Percentiles rank a stretch among this genome's conserved stretches.
phyloP scores from a whole-genome alignment of 2,888 invertebrate genomes.

The Zele albiditarsus region DNA sequence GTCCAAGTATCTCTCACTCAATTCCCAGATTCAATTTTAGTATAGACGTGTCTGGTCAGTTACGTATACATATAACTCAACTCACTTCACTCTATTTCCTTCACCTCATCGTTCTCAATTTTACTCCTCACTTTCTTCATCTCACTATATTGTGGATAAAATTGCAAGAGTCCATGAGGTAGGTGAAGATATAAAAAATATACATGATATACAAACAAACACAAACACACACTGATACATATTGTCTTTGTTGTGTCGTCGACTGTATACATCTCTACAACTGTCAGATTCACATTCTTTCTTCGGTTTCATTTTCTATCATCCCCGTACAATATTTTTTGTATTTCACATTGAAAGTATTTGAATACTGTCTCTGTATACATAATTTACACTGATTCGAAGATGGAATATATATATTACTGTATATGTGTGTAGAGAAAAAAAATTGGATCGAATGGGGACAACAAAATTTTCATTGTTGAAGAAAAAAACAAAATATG shows the following conservation, averaged over 20 bases:
- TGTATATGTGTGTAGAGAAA: too few relatives aligned
- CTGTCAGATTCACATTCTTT: not conserved
- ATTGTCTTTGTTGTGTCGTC: conserved; percentile 56
- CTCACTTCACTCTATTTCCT: not conserved
- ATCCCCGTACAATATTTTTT: conserved; percentile 5
- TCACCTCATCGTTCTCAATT: not conserved
- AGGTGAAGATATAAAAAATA: conserved; percentile 66
- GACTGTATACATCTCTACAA: conserved; percentile 42
- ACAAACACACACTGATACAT: conserved; percentile 40
- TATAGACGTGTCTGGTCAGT: conserved; percentile 54
- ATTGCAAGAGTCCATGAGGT: conserved; percentile 49
- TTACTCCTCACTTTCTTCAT: not conserved
- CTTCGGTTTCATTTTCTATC: not conserved
- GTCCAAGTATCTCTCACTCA: conserved; percentile 57
- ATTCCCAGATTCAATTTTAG: conserved; percentile 68
- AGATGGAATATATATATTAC: too few relatives aligned
- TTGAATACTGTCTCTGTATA: not conserved
- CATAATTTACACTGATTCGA: not conserved
- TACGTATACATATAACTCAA: conserved; percentile 29
- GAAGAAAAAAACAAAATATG: too few relatives aligned
- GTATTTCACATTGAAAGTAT: conserved; percentile 22
- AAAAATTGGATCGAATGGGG: too few relatives aligned
- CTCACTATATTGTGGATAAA: not conserved
- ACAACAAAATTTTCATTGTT: too few relatives aligned
- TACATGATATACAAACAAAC: conserved; percentile 10